These are phyloP conservation scores for Ectropis grisescens DNA, from an alignment of 1,140 invertebrate genomes.

Conservation along the genomic window DNA sequence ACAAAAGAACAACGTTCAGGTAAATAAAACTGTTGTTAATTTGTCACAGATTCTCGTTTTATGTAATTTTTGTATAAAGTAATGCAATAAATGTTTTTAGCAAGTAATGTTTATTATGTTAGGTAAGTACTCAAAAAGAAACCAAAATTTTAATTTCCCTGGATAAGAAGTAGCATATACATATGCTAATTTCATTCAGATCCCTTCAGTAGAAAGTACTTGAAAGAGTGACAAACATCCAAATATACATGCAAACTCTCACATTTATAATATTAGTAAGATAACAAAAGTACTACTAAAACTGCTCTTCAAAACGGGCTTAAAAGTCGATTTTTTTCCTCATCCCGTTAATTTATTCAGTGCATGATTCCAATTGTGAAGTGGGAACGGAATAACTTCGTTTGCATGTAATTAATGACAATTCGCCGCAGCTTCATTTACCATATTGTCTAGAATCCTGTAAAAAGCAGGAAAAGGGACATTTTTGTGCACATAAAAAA, in stretches of 20 bases:
- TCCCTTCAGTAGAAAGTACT: background rate
- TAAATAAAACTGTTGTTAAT: too few species aligned
- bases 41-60: too few species aligned
- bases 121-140: too few species aligned
- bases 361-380: slow-evolving; percentile 38
- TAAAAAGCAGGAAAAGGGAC: background rate
- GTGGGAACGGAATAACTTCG: slow-evolving; percentile 37
- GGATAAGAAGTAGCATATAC: too few species aligned
- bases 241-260: background rate
- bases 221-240: background rate
- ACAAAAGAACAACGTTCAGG: too few species aligned
- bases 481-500: slow-evolving; percentile 4
- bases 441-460: slow-evolving; percentile 13
- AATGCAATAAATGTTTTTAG: too few species aligned
- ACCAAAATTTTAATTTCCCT: too few species aligned
- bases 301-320: slow-evolving; percentile 4
- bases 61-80: too few species aligned
- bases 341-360: slow-evolving; percentile 34
- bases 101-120: too few species aligned
- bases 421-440: slow-evolving; percentile 17
- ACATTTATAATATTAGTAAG: background rate
- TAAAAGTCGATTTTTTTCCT: slow-evolving; percentile 18
- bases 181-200: background rate
- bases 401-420: slow-evolving; percentile 39
- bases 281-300: background rate